Evolutionary conservation across 2,113 vertebrate genomes (phyloP), one percentile per base, ranked within the genome.

Genomic region (Podarcis cretensis): DNA sequence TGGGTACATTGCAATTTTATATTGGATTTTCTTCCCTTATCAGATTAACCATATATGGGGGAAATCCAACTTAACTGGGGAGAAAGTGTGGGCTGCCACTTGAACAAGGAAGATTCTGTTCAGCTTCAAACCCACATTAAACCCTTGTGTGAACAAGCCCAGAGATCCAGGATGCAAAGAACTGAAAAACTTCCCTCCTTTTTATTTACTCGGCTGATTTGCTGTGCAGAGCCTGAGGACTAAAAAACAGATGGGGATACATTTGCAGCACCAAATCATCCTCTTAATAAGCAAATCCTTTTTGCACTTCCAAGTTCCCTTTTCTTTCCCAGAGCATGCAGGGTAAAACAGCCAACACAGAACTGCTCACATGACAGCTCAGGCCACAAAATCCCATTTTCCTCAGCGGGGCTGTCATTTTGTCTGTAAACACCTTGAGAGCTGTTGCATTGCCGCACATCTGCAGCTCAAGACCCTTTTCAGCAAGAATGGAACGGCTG

Each of bases 291-390:
- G 21, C 84, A 18, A 88, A 30, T 89, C 90, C 87, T 92, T 87
- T 92, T 90, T 91, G 86, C 90, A 93, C 87, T 80, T 84, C 90
- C 87, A 93, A 14, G 71, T 92, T 94, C 85, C 88, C 14, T 84
- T 68, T 82, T 1, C 13, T 6, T 4, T 71, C 30, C 63, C 1
- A 0, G 10, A 91, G 13, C 86, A 65, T 21, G 32, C 79, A 84
- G 40, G 25, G 27, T 23, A 89, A 91, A 92, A 63, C 1, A 63
- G 13, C 59, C 59, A 18, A 0, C 18, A 63, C 13, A 63, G 14
- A 63, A 5, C 16, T 63, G 59, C 18, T 63, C 59, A 20, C n/a
- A 35, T 65, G 40, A 73, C 81, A 40, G 3, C 40, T 83, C 82
- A 27, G 23, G 35, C 69, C 37, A 25, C 21, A 63, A 14, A 73